These are phyloP conservation scores for Dolomedes plantarius DNA, from an alignment of 2,888 invertebrate species.

Conservation along the genomic window DNA sequence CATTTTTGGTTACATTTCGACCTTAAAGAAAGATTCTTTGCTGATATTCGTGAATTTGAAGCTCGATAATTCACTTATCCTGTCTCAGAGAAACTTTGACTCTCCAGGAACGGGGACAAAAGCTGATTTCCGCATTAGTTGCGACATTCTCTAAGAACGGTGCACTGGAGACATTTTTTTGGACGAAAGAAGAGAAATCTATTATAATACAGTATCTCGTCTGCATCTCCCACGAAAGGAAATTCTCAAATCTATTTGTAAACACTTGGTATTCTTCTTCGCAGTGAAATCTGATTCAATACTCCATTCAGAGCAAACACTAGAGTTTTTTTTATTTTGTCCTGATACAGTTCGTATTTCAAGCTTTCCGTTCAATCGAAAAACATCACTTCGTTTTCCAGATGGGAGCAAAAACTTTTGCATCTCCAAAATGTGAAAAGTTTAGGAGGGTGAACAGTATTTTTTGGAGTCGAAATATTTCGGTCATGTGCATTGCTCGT, in stretches of 20 bases:
- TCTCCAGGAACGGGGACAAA: not conserved
- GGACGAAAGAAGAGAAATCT: not conserved
- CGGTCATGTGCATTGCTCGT: constrained; percentile 69
- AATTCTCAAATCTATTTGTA: constrained; percentile 63
- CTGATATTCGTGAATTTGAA: not conserved
- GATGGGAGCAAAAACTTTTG: constrained; percentile 71
- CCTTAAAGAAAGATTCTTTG: no score
- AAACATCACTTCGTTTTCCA: constrained; percentile 69
- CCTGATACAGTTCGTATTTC: constrained; percentile 57
- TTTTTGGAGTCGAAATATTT: constrained; percentile 57
- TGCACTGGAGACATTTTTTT: not conserved
- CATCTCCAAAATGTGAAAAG: constrained; percentile 71
- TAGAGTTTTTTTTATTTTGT: constrained; percentile 24
- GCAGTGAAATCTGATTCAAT: constrained; percentile 69
- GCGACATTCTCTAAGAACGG: not conserved
- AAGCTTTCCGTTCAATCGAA: constrained; percentile 62
- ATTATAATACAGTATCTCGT: constrained; percentile 7
- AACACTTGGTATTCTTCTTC: constrained; percentile 54
- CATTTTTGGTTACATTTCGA: no score
- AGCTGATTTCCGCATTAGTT: constrained; percentile 5
- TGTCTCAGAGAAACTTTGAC: not conserved
- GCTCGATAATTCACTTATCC: constrained; percentile 12
- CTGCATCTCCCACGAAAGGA: constrained; percentile 12
- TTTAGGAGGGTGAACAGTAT: constrained; percentile 38
- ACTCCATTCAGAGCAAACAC: constrained; percentile 66